Evolutionary conservation across 1,140 invertebrate species (phyloP), one percentile per base, ranked within the genome.

Genomic region (Papilio machaon): DNA sequence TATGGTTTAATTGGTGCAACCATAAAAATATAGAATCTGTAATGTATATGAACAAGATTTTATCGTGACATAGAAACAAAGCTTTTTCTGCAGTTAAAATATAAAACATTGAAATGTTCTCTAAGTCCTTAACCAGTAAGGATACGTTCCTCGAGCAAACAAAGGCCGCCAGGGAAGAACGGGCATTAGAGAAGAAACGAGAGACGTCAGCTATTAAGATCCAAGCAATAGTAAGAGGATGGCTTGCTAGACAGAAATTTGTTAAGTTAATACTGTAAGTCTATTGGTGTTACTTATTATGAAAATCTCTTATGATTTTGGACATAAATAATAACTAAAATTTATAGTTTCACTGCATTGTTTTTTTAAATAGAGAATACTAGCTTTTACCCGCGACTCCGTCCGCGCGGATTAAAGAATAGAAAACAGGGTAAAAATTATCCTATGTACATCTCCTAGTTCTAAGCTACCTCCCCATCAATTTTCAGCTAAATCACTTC

Each of bases 131-230:
- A 80, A 92, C 89, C 10, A 94, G 86, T 82, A 95, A 95, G 84
- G 94, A 95, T 81, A 89, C 88, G 84, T 98, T 98, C 89, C 95
- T 98, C 84, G 97, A 97, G 89, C 97, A 97, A 87, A 98, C 97
- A 3, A 98, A 98, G 94, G 97, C 97, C 38, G 98, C 98, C 9
- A 95, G 98, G 83, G 96, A 96, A 87, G 97, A 99, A 92, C 95
- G 98, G 83, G 98, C 97, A 3, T 94, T 97, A 74, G 98, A 98
- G 87, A 97, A 98, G 91, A 96, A 96, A 83, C 95, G 96, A 64
- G 97, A 98, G 88, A 93, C 95, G 80, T 97, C 97, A 17, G 96
- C 96, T 75, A 95, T 96, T 10, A 93, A 95, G 81, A 96, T 98
- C 83, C 98, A 98, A 90, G 95, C 97, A 6, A 91, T 95, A 79